Base-by-base conservation (phyloP, 37 sponge, comb jelly and placozoan genomes). In the Tethya wilhelma region DNA sequence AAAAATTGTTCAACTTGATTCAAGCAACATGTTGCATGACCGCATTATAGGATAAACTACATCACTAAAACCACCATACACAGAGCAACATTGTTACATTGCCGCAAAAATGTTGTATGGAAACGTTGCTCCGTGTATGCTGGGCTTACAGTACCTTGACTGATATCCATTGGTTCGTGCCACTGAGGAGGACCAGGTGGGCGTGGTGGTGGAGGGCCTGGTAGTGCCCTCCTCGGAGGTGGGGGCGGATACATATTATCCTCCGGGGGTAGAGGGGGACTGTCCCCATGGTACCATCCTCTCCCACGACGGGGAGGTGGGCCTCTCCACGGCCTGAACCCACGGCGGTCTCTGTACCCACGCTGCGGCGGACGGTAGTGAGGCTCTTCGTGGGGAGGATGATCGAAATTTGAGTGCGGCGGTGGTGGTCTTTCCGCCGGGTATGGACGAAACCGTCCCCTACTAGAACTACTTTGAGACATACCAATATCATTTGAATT, bases 111-210 rank as follows among this genome's bases (percentile, higher is more conserved):
- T n/a, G n/a, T n/a, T n/a, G n/a, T n/a, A n/a, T n/a, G n/a, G n/a
- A n/a, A n/a, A n/a, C n/a, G n/a, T n/a, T n/a, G n/a, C n/a, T n/a
- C n/a, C n/a, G n/a, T n/a, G n/a, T n/a, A n/a, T n/a, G n/a, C n/a
- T n/a, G n/a, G n/a, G n/a, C n/a, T n/a, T n/a, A n/a, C n/a, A n/a
- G n/a, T n/a, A n/a, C n/a, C n/a, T n/a, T n/a, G n/a, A n/a, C n/a
- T n/a, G n/a, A 49, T 49, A 49, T 49, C 53, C 53, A 49, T 49
- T 19, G 53, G 53, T 14, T 49, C 53, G 53, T 62, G 63, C 63
- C 63, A 60, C 6, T 60, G 22, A n/a, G 63, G 63, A n/a, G 63
- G 63, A n/a, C 25, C 25, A 8, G 63, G 63, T 12, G 25, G 25
- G 28, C 25, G 28, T n/a, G 22, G 7, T 6, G 28, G 6, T 9